These are phyloP conservation scores for Bombus waltoni DNA, from an alignment of 1,140 invertebrate genomes.

Conservation along the genomic window DNA sequence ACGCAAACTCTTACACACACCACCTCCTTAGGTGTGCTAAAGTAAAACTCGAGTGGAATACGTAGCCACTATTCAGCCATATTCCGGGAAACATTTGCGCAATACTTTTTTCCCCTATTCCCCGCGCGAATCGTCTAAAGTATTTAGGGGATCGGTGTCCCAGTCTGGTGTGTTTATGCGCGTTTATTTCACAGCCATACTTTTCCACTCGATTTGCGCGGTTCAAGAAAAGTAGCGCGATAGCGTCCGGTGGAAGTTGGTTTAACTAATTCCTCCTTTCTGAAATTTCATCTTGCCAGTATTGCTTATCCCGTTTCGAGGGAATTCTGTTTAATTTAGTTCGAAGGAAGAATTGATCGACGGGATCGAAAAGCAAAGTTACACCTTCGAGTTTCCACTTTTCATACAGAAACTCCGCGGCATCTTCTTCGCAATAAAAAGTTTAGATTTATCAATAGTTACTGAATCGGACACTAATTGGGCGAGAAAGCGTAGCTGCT, in stretches of 20 bases:
- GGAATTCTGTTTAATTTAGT: neutral
- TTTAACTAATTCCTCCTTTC: neutral
- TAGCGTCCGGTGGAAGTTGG: neutral
- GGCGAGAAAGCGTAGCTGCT: neutral
- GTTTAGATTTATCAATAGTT: neutral
- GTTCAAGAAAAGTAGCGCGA: neutral
- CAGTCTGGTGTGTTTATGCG: neutral
- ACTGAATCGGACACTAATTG: neutral
- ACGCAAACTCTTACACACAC: conserved; percentile 60
- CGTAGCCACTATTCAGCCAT: conserved; percentile 35
- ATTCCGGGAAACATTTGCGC: conserved; percentile 23
- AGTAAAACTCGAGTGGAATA: conserved; percentile 55
- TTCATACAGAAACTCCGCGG: neutral
- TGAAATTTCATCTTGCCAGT: neutral
- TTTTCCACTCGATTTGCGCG: neutral
- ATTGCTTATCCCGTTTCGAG: neutral
- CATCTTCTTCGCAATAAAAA: too few relatives aligned
- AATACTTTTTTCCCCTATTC: conserved; percentile 37
- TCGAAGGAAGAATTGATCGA: neutral
- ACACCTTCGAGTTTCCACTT: neutral
- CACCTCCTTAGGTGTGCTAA: conserved; percentile 17
- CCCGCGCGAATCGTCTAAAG: neutral
- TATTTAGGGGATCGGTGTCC: conserved; percentile 7
- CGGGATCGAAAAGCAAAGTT: neutral
- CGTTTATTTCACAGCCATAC: neutral